phyloP scores from a whole-genome alignment of 2,113 vertebrate species.

The Nycticryphes semicollaris region DNA sequence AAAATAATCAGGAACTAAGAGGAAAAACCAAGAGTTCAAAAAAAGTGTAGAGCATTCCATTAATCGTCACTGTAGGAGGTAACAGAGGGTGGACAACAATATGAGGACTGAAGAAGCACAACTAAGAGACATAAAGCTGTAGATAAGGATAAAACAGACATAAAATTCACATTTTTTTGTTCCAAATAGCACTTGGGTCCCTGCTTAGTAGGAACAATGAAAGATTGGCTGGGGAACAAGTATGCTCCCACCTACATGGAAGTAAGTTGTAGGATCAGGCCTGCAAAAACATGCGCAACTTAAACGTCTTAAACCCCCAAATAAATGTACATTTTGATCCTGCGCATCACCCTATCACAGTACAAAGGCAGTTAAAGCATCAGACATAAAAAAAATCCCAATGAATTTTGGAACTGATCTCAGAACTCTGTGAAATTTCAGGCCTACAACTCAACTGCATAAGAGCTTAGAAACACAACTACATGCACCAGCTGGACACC shows the following conservation, averaged over 20 bases:
- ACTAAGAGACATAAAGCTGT: slow-evolving; percentile 19
- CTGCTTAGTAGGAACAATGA: neutral
- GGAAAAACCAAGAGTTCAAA: slow-evolving; percentile 71
- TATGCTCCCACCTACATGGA: neutral
- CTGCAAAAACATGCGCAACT: neutral
- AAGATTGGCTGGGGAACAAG: neutral
- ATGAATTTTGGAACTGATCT: neutral
- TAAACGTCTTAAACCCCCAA: neutral
- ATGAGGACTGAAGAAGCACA: slow-evolving; percentile 1
- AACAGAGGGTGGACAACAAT: slow-evolving; percentile 58
- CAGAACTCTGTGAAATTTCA: neutral
- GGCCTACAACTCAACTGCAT: neutral
- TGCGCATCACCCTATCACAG: neutral
- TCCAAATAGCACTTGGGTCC: neutral
- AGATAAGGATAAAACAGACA: slow-evolving; percentile 32
- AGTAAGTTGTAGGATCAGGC: neutral
- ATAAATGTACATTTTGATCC: neutral
- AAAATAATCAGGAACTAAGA: slow-evolving; percentile 74
- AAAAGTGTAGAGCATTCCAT: slow-evolving; percentile 56
- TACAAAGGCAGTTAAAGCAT: neutral
- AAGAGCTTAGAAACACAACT: neutral
- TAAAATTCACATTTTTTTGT: neutral
- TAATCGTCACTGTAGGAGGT: slow-evolving; percentile 66
- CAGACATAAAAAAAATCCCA: neutral
- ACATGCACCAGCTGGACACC: neutral